Percentiles rank a stretch among this genome's conserved stretches.
phyloP scores from a whole-genome alignment of 2,113 vertebrate species.

The Ptyas mucosa region DNA sequence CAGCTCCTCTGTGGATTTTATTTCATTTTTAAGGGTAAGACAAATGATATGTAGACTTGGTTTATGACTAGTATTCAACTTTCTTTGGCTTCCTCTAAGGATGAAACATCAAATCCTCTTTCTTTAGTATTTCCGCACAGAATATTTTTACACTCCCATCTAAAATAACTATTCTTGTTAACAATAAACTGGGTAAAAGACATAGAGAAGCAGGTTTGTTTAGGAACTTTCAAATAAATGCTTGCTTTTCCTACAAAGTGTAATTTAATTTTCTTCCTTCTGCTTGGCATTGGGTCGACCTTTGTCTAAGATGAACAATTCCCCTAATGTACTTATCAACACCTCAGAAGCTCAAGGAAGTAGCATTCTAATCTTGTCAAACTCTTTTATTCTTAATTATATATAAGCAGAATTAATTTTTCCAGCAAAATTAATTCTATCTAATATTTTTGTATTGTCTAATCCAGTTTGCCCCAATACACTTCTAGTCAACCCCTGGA shows the following conservation, averaged over 20 bases:
- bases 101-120: background rate
- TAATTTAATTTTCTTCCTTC: background rate
- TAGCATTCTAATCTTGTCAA: background rate
- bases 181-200: background rate
- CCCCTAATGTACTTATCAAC: background rate
- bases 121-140: background rate
- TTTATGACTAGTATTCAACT: background rate
- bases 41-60: background rate
- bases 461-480: background rate
- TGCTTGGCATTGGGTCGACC: background rate
- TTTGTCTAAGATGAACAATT: background rate
- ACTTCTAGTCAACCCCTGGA: background rate
- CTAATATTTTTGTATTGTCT: background rate
- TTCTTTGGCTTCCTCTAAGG: background rate
- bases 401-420: background rate
- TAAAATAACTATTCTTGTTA: background rate
- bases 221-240: background rate
- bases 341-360: background rate
- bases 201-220: background rate
- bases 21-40: background rate
- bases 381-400: background rate
- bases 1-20: background rate
- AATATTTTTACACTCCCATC: background rate
- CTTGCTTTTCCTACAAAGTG: background rate
- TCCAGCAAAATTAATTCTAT: background rate